Base-by-base conservation (phyloP, 2,113 vertebrate genomes). In the Coregonus clupeaformis region DNA sequence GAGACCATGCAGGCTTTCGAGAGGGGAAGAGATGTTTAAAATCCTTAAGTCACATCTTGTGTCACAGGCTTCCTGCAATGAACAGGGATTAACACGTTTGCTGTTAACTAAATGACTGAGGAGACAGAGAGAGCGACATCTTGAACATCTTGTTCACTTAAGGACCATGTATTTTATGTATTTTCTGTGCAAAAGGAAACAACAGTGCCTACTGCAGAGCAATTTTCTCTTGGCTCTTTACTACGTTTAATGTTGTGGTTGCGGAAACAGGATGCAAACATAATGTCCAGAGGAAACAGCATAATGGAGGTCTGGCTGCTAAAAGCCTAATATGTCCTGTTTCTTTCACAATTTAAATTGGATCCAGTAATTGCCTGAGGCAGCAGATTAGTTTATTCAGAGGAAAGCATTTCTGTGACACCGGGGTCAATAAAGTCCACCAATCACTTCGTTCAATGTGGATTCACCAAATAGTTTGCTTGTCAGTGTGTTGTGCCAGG, bases 311-410 rank as follows among this genome's bases (percentile, higher is more conserved):
- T 80, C 52, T 65, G 20, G 59, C 74, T 27, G 30, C 77, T 74
- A 11, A 78, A 76, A 77, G 27, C 69, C 75, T 78, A 76, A 64
- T 85, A 69, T 79, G 77, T 78, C 69, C 78, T 72, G 55, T 74
- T 80, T 87, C 70, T 74, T 29, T 42, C 75, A 32, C 30, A 47
- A 32, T 82, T 70, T 76, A 87, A 88, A 84, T 89, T 87, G 68
- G 84, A 89, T 83, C 29, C 84, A 69, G 79, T 83, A 77, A 88
- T 90, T 22, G 79, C 84, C 81, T 73, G 78, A 65, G 77, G 83
- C 82, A 78, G 79, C 76, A 84, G 86, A 87, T 65, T 65, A 86
- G 75, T 85, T 82, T 76, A 90, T 90, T 87, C 77, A 84, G 77
- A 47, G 62, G 69, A 87, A 77, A 86, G 73, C 74, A 84, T 80